Conservation (phyloP, 2,888 invertebrate genomes). For the Andrena chrysosceles region DNA sequence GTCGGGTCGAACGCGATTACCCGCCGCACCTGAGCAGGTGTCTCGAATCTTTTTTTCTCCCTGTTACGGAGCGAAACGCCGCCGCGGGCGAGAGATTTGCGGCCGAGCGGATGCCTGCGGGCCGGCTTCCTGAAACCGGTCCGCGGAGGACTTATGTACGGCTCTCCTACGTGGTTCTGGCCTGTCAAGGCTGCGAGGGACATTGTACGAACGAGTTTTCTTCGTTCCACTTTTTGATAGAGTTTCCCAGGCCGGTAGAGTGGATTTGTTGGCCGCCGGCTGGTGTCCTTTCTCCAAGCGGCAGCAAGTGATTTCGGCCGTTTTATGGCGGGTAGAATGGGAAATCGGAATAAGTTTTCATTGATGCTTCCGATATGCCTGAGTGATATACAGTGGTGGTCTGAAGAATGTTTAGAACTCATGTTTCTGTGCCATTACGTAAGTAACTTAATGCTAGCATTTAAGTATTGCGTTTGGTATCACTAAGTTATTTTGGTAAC, state of each 20-base stretch:
- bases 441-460: no score
- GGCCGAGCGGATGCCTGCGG: slow-evolving; percentile 30
- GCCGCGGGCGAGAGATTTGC: slow-evolving; percentile 22
- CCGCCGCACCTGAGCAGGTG: slow-evolving; percentile 53
- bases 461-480: no score
- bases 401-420: no score
- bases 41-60: slow-evolving; percentile 21
- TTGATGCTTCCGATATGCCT: no score
- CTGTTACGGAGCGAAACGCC: slow-evolving; percentile 20
- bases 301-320: background rate
- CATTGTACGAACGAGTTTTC: slow-evolving; percentile 53
- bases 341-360: no score
- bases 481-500: no score
- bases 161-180: slow-evolving; percentile 25
- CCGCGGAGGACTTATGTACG: slow-evolving; percentile 61
- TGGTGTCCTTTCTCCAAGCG: background rate
- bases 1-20: slow-evolving; percentile 48
- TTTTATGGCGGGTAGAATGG: background rate
- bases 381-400: no score
- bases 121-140: slow-evolving; percentile 63
- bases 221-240: slow-evolving; percentile 37
- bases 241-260: slow-evolving; percentile 13
- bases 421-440: background rate
- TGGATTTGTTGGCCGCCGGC: slow-evolving; percentile 7
- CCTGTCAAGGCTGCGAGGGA: slow-evolving; percentile 38